These are phyloP conservation scores for Neotoxoptera formosana DNA, from an alignment of 1,140 invertebrate genomes.

Conservation along the genomic window DNA sequence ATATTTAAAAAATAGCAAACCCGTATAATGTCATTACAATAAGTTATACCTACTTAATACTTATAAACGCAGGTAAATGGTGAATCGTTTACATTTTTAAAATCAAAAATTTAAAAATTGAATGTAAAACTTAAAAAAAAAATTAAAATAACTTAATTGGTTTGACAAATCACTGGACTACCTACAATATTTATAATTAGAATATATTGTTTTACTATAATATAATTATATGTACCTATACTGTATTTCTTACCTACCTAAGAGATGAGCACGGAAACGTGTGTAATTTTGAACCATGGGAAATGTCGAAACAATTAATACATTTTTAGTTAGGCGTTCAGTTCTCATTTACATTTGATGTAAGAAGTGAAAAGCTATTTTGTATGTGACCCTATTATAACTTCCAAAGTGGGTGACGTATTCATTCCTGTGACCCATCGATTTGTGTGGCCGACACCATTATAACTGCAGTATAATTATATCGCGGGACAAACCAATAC, in stretches of 20 bases:
- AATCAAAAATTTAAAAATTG: not conserved
- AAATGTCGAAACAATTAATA: not conserved
- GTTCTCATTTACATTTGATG: not conserved
- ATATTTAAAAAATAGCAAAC: not conserved
- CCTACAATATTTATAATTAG: not conserved
- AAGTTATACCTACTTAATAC: not conserved
- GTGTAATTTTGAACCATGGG: not conserved
- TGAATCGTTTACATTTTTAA: not conserved
- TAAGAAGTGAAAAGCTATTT: not conserved
- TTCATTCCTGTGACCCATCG: not conserved
- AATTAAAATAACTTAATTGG: not conserved
- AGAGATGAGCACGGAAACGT: not conserved
- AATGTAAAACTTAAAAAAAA: not conserved
- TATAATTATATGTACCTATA: not conserved
- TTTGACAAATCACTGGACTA: not conserved
- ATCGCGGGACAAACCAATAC: conserved; percentile 5
- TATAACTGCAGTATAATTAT: not conserved
- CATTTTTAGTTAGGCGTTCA: not conserved
- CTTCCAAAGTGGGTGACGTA: not conserved
- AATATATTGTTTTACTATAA: not conserved
- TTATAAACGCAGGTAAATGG: too few species aligned
- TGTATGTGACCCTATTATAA: conserved; percentile 3
- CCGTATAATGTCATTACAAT: not conserved
- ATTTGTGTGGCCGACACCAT: not conserved
- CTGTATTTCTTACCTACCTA: not conserved